Evolutionary conservation across 2,888 invertebrate species (phyloP), one percentile per base, ranked within the genome.

Genomic region (Acronicta leporina): DNA sequence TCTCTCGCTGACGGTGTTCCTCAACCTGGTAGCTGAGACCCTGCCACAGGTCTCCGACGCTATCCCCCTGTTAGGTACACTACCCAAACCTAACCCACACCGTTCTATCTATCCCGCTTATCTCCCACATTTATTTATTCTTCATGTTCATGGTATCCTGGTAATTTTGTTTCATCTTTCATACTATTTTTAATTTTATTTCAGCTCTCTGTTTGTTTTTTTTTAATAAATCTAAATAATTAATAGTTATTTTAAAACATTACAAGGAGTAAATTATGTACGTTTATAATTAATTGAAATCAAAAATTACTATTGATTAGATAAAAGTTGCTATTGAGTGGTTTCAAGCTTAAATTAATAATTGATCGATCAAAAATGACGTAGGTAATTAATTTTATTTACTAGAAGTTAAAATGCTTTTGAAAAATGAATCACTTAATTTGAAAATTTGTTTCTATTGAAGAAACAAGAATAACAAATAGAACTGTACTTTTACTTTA

Each of bases 41-140:
- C 98, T 99, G 97, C 99, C 99, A 95, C 99, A 98, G 96, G 99
- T 99, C 95, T 99, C 99, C 95, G 99, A 99, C 96, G 99, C 99
- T 95, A 99, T 99, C 96, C 99, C 99, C 95, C 96, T 99, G 96
- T 99, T 99, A 97, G 99, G 99, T 98, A 97, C 96, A 96, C 93
- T 87, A 80, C 85, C 93, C 94, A 92, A 81, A 88, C 92, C 91
- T 87, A 82, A 81, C 87, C 91, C 85, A 80, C 72, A 83, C 82
- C 79, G 82, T 87, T 87, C n/a, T 82, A 81, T 85, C 89, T 82
- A 84, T 87, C 84, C 87, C 83, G 84, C 85, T 87, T 82, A 74
- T 68, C 67, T 86, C 86, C 85, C 77, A 77, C 77, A 81, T 82
- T 88, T 79, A 66, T 85, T 90, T 86, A 77, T 59, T 83, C 81